Conservation (phyloP, 2,113 vertebrate genomes). For the Centropus bengalensis region DNA sequence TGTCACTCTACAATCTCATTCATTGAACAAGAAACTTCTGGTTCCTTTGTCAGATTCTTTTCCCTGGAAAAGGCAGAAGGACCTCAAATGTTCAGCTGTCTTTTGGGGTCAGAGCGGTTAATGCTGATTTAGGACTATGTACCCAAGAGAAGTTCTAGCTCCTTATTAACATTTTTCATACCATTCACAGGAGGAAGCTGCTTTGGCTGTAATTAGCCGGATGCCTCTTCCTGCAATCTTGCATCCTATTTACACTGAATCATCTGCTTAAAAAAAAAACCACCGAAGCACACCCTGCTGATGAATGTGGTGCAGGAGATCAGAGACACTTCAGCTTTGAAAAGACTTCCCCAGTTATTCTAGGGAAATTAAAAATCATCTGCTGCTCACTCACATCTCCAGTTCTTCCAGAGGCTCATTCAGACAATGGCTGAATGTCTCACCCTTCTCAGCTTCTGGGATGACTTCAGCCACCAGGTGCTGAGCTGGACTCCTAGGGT, state of each 20-base stretch:
- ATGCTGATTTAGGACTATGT: not conserved
- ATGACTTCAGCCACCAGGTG: not conserved
- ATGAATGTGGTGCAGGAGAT: not conserved
- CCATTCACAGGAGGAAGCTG: not conserved
- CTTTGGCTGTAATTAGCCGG: slow-evolving; percentile 12
- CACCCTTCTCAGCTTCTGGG: not conserved
- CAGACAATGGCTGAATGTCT: not conserved
- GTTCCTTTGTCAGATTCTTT: not conserved
- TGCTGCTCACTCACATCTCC: not conserved
- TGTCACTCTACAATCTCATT: not conserved
- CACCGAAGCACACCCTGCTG: not conserved
- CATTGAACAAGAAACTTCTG: not conserved
- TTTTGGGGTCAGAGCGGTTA: not conserved
- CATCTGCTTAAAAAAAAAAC: not conserved
- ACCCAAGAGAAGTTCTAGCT: not conserved
- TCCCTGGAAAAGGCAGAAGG: not conserved
- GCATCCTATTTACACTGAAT: slow-evolving; percentile 36
- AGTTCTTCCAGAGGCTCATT: not conserved
- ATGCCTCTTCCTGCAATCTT: slow-evolving; percentile 39
- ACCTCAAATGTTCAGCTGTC: not conserved
- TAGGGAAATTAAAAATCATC: not conserved
- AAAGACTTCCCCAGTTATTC: not conserved
- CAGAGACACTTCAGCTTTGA: slow-evolving; percentile 13
- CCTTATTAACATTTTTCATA: slow-evolving; percentile 3
- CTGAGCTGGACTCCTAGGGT: not conserved